A percentile compares a stretch with the other conserved stretches of the same genome.
These are phyloP conservation scores for Thaumatotibia leucotreta DNA, from an alignment of 1,140 invertebrate species.

Conservation along the genomic window DNA sequence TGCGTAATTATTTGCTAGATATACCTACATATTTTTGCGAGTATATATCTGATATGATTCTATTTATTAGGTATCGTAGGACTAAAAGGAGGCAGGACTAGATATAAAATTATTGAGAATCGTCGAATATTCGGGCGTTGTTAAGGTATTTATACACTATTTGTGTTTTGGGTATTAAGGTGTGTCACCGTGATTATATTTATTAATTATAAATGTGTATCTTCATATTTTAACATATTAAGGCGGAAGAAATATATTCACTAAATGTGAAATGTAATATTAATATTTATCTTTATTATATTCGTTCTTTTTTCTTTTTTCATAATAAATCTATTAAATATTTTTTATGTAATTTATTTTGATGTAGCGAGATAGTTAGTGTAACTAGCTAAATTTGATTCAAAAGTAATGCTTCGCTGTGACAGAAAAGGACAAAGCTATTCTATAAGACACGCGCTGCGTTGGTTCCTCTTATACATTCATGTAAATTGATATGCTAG, in stretches of 20 bases:
- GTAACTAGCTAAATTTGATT: background rate
- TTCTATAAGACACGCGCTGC: background rate
- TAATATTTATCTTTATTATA: background rate
- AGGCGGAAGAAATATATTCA: background rate
- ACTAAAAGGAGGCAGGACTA: constrained; percentile 30
- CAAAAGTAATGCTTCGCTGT: background rate
- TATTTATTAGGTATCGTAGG: constrained; percentile 30
- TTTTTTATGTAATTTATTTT: constrained; percentile 2
- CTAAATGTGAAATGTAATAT: background rate
- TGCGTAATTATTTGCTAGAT: constrained; percentile 41
- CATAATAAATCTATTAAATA: background rate
- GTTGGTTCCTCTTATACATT: background rate
- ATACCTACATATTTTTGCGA: constrained; percentile 53
- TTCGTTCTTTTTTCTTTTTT: background rate
- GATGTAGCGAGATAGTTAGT: constrained; percentile 1
- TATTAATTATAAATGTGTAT: constrained; percentile 34
- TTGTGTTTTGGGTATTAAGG: constrained; percentile 46
- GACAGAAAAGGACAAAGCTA: constrained; percentile 2
- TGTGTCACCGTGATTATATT: constrained; percentile 54
- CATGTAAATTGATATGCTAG: background rate
- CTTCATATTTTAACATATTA: constrained; percentile 30
- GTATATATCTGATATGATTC: constrained; percentile 34
- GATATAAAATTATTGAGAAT: constrained; percentile 31
- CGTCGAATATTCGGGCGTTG: constrained; percentile 56
- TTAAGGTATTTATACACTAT: constrained; percentile 57